A percentile compares a stretch with the other conserved stretches of the same genome.
These are phyloP conservation scores for Cybosia mesomella DNA, from an alignment of 2,888 invertebrate species.

Conservation along the genomic window DNA sequence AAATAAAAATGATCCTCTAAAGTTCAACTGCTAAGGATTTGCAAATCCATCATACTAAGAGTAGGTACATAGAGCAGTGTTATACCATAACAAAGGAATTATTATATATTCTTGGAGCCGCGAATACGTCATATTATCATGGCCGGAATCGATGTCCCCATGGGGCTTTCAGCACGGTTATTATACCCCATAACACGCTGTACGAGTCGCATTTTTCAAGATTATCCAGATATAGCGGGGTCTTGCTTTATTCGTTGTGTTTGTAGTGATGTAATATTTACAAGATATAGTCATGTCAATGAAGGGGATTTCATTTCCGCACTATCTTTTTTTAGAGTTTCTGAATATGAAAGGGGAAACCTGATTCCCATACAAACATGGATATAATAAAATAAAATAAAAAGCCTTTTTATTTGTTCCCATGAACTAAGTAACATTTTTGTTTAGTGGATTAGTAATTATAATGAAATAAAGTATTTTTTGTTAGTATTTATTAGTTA, in stretches of 20 bases:
- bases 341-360: background rate
- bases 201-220: constrained; percentile 46
- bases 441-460: too few relatives aligned
- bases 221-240: constrained; percentile 40
- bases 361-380: too few relatives aligned
- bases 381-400: too few relatives aligned
- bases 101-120: constrained; percentile 14
- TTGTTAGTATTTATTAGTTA: too few relatives aligned
- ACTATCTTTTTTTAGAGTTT: too few relatives aligned
- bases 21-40: constrained; percentile 10
- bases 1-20: constrained; percentile 1
- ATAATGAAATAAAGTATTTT: too few relatives aligned
- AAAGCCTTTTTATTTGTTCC: too few relatives aligned
- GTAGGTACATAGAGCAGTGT: background rate
- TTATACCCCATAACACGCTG: constrained; percentile 31
- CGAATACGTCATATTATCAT: constrained; percentile 15
- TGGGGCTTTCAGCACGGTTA: constrained; percentile 25
- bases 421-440: too few relatives aligned
- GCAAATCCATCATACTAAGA: constrained; percentile 15
- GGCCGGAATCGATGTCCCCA: constrained; percentile 25
- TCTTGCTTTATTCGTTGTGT: constrained; percentile 30
- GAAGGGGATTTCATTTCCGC: too few relatives aligned
- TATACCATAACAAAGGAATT: constrained; percentile 11
- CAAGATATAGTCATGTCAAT: background rate
- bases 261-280: constrained; percentile 7